Evolutionary conservation across 2,888 invertebrate genomes (phyloP).

Genomic region (Agrilus biguttatus): DNA sequence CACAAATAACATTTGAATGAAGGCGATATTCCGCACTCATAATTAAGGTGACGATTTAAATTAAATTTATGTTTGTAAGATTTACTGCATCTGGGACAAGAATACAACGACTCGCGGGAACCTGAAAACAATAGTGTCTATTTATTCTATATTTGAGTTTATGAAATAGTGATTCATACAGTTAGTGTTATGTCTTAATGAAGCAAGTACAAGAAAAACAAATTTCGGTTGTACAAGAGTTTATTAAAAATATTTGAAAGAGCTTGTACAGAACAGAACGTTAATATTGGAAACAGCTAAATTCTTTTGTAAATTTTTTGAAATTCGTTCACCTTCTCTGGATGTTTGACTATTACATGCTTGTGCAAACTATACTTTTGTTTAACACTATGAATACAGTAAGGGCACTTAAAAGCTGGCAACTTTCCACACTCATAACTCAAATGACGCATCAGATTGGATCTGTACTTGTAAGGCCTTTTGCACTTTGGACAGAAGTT

Average conservation of each 20-base stretch:
- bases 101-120: background rate
- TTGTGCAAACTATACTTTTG: constrained; percentile 64
- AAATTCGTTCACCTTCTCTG: background rate
- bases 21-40: constrained; percentile 32
- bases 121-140: no score
- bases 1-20: constrained; percentile 47
- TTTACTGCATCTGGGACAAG: constrained; percentile 5
- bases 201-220: no score
- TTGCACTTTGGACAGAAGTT: constrained; percentile 5
- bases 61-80: constrained; percentile 8
- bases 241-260: no score
- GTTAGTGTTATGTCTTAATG: no score
- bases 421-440: no score
- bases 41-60: constrained; percentile 4
- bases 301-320: no score
- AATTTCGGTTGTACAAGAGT: no score
- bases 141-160: no score
- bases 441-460: constrained; percentile 31
- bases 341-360: constrained; percentile 34
- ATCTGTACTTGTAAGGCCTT: constrained; percentile 12
- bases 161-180: no score
- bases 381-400: constrained; percentile 60
- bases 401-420: constrained; percentile 45
- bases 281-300: no score
- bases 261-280: no score